Base-by-base conservation (phyloP, 2,113 vertebrate genomes). In the Osmerus eperlanus region DNA sequence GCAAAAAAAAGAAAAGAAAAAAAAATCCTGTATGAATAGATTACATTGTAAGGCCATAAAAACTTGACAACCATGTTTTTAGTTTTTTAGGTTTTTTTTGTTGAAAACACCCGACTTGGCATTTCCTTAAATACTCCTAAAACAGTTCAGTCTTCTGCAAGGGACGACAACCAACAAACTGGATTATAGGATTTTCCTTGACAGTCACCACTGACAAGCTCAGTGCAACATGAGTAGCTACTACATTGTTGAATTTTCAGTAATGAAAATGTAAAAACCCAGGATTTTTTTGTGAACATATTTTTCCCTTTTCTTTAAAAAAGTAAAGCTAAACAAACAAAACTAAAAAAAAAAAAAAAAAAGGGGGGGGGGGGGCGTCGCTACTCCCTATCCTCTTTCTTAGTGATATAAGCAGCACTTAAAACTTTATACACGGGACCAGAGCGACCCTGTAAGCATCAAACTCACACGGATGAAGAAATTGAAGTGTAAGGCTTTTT, bases 341-440 rank as follows among this genome's bases (percentile, higher is more conserved):
- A 89, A 90, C 89, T 91, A 89, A 89, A 92, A 91, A 88, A 80
- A 90, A 90, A 90, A 89, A 88, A 81, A 21, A 21, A 21, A 21
- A 77, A 82, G 71, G 68, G 52, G 41, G 66, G 88, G 94, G 94
- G 90, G 88, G 94, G 94, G 90, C 85, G 92, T 89, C 92, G 93
- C 94, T 95, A 96, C 94, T 95, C 95, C 89, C 92, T 94, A 94
- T 94, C 90, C 88, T 90, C 84, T 94, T 94, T 92, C 93, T 96
- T 94, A 94, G 92, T 95, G 97, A 98, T 95, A 95, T 98, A 99
- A 99, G 97, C 97, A 99, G 97, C 97, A 99, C 97, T 98, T 98
- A 86, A 90, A 91, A 94, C 89, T 84, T 86, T 93, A 95, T 94
- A 96, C 87, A 86, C 81, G 91, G 94, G 95, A 96, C 94, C n/a